Evolutionary conservation across 64 coral and sea anemone genomes (phyloP), one percentile per base, ranked within the genome.

Genomic region (Actinia tenebrosa): DNA sequence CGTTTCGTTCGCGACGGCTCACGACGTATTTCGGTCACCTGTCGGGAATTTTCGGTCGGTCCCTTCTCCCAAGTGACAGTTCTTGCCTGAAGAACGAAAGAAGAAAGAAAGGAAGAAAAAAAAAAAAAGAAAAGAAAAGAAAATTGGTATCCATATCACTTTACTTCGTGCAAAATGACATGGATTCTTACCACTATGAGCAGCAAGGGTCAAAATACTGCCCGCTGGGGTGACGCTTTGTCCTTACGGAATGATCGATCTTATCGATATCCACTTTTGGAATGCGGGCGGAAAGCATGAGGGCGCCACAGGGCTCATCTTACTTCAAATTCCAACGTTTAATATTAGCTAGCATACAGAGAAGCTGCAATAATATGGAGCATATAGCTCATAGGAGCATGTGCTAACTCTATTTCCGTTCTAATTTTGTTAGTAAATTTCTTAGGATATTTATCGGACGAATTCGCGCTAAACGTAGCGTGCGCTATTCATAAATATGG

Each of bases 41-140:
- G 45, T 81, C 79, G 79, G 79, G 13, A 17, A 53, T 81, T 81
- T 50, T 81, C 79, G 79, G 69, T 75, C n/a, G 26, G 25, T 75
- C 25, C 27, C 47, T 50, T 50, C 47, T 50, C 2, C 47, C 7
- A 37, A 4, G 47, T 50, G 47, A 3, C 0, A 50, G 7, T 64
- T 55, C 53, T 55, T 11, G 53, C 53, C 30, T 4, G 7, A 50
- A 50, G 47, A 50, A 8, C 0, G 2, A 50, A 50, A 50, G 0
- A 50, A 50, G 47, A 50, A 50, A 50, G 47, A 8, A 50, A 50
- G 7, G 2, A 50, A 50, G 47, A 50, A 50, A 50, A 2, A 50
- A 50, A 3, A 2, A 50, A 50, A 2, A 50, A 50, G 2, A 58
- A 11, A 11, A 58, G 8, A 58, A 23, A 7, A 23, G 63, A 23